Evolutionary conservation across 2,113 vertebrate genomes (phyloP).

Genomic region (Dendrocopos noguchii): DNA sequence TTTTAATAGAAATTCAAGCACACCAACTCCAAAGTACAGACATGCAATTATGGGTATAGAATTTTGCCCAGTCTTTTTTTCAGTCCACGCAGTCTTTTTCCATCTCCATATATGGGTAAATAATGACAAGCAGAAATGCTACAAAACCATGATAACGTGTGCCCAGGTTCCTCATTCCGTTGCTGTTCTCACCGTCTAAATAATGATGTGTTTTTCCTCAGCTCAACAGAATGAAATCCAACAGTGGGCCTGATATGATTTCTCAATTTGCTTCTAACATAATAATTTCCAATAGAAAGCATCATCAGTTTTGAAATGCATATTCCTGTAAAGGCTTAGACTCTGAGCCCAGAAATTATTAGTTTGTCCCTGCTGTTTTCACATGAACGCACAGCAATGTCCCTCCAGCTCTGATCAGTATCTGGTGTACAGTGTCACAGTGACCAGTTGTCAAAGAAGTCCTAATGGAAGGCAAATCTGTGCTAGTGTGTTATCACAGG

Average conservation of each 20-base stretch:
- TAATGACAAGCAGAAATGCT: conserved; percentile 13
- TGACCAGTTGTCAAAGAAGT: not conserved
- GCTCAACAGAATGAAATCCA: not conserved
- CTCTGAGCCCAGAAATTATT: not conserved
- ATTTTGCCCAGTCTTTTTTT: not conserved
- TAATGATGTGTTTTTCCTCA: not conserved
- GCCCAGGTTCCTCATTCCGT: not conserved
- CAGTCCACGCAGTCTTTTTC: not conserved
- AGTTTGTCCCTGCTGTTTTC: not conserved
- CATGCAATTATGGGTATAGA: too few relatives aligned
- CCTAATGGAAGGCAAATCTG: not conserved
- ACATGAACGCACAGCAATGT: not conserved
- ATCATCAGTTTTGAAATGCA: not conserved
- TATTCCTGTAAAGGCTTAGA: not conserved
- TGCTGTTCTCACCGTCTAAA: not conserved
- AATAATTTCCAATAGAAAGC: not conserved
- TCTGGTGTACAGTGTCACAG: not conserved
- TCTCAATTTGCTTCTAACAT: not conserved
- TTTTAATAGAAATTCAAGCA: too few relatives aligned
- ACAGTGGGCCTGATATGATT: not conserved
- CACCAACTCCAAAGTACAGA: too few relatives aligned
- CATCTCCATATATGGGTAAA: not conserved
- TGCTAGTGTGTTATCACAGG: not conserved
- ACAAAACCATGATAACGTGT: not conserved
- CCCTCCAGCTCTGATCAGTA: not conserved